Evolutionary conservation across 2,888 invertebrate genomes (phyloP), one percentile per base, ranked within the genome.

Genomic region (Hecatera dysodea): DNA sequence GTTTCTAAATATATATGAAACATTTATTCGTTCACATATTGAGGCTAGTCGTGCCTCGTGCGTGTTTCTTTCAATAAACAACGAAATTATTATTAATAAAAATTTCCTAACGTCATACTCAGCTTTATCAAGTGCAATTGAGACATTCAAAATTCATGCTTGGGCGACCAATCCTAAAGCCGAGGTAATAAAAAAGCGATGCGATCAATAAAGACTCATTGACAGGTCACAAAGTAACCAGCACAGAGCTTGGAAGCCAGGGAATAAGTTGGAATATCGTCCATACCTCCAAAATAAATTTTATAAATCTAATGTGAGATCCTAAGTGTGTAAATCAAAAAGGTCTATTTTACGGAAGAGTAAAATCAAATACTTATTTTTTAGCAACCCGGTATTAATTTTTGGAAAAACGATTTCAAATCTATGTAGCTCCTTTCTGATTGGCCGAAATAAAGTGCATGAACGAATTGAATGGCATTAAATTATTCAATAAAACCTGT

Each of bases 161-260:
- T n/a, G 22, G 29, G 29, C 52, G 65, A 24, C 72, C 75, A 52
- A 65, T 69, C 44, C 39, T 27, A 69, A 73, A 8, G 33, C 44
- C 19, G 63, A 42, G 27, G 15, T 67, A 82, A 82, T 82, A 83
- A 83, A 82, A 83, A 71, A 53, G 17, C 46, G 19, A 70, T 81
- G 48, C 19, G 60, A 55, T 66, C 79, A 83, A 82, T 79, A 42
- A 55, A n/a, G 42, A 63, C 57, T 76, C 50, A 77, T 77, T 81
- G 73, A 9, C 52, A 65, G 62, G 68, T 72, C 65, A 56, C 15
- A 22, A 36, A 36, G 56, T 15, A 15, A n/a, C 1, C 9, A n/a
- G 0, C 17, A 56, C 8, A 56, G 56, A 56, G 36, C 22, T n/a
- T 3, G 56, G 56, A 56, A 53, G 19, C 7, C 44, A 15, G 39